Evolutionary conservation across 2,797 vertebrate genomes (phyloP).

Genomic region (Nannoperca obscura): DNA sequence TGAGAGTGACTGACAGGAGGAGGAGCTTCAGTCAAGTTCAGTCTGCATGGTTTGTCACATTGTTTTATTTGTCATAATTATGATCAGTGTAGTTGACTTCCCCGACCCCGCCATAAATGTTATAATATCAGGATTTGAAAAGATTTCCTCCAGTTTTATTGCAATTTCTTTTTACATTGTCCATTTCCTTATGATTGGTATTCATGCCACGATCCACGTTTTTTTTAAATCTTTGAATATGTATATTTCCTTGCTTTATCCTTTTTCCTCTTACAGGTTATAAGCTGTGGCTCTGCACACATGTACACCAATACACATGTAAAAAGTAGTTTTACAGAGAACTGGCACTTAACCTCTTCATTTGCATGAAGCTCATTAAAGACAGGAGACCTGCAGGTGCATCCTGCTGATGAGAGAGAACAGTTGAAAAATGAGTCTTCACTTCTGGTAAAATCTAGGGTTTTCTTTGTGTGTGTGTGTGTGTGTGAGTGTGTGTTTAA

Average conservation of each 20-base stretch:
- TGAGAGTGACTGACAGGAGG: slow-evolving; percentile 32
- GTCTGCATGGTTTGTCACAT: not conserved
- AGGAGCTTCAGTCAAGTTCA: slow-evolving; percentile 31
- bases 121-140: not conserved
- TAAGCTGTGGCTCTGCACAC: not conserved
- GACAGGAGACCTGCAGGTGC: slow-evolving; percentile 39
- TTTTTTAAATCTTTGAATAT: not conserved
- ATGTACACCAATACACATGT: rapidly evolving
- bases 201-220: not conserved
- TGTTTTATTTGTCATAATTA: not conserved
- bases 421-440: not conserved
- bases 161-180: not conserved
- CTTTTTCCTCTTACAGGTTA: not conserved
- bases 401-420: slow-evolving; percentile 24
- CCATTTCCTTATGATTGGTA: not conserved
- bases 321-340: not conserved
- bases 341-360: slow-evolving; percentile 3
- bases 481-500: not conserved
- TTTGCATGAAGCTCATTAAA: slow-evolving; percentile 56
- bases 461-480: not conserved
- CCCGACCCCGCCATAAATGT: rapidly evolving
- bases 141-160: not conserved
- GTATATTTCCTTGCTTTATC: too few species aligned
- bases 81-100: not conserved
- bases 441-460: not conserved